These are phyloP conservation scores for Bombus confusus DNA, from an alignment of 1,140 invertebrate genomes.

Conservation along the genomic window DNA sequence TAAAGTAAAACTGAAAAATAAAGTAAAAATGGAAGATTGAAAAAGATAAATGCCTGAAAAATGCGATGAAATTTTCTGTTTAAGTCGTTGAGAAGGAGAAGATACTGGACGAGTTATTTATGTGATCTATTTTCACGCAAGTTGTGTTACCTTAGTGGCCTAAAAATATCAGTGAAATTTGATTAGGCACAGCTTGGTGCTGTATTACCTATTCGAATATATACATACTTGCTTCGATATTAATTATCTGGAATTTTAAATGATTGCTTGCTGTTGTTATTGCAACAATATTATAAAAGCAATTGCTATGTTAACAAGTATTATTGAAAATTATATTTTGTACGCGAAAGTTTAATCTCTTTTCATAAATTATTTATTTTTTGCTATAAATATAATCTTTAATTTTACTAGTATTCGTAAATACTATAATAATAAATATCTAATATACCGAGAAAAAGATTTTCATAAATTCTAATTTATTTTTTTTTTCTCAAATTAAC, in stretches of 20 bases:
- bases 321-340: background rate
- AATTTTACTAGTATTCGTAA: no score
- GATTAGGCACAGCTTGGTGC: conserved; percentile 53
- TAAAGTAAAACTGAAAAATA: background rate
- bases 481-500: no score
- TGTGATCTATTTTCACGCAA: conserved; percentile 59
- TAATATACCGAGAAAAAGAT: no score
- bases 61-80: conserved; percentile 31
- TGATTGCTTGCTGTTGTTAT: no score
- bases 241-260: background rate
- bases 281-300: background rate
- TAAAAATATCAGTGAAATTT: conserved; percentile 66
- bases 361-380: no score
- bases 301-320: background rate
- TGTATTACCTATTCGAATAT: conserved; percentile 37
- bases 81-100: conserved; percentile 19
- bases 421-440: no score
- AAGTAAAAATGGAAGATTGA: background rate
- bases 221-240: background rate
- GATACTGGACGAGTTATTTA: conserved; percentile 52
- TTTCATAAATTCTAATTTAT: no score
- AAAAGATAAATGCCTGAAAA: conserved; percentile 1
- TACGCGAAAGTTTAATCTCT: background rate
- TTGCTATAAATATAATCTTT: no score
- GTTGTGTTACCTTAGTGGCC: conserved; percentile 63